A percentile compares a stretch with the other conserved stretches of the same genome.
phyloP scores from a whole-genome alignment of 2,888 invertebrate genomes.

The Andrena fulva region DNA sequence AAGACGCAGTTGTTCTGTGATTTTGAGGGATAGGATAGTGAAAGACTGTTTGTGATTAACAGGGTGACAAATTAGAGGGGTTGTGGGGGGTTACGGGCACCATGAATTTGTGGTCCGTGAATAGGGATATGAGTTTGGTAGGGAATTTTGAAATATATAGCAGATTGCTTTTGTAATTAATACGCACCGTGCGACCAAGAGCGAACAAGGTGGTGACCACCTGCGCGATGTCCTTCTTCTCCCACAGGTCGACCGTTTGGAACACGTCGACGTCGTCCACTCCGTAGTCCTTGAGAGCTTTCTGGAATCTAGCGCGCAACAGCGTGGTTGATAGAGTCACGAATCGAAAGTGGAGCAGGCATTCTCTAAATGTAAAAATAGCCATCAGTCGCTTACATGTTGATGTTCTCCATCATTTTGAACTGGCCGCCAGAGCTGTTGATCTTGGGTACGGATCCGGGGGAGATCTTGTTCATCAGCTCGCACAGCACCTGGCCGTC shows the following conservation, averaged over 20 bases:
- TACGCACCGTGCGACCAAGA: slow-evolving; percentile 91
- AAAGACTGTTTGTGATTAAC: neutral
- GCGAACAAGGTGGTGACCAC: slow-evolving; percentile 94
- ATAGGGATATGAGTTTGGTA: neutral
- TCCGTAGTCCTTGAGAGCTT: slow-evolving; percentile 94
- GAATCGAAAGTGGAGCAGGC: neutral
- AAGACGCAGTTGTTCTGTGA: neutral
- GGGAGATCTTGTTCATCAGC: slow-evolving; percentile 96
- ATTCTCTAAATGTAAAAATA: neutral
- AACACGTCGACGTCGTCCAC: slow-evolving; percentile 96
- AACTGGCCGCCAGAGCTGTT: slow-evolving; percentile 98
- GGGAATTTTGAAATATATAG: no score
- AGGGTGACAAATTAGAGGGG: no score
- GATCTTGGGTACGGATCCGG: slow-evolving; percentile 95
- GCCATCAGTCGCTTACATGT: slow-evolving; percentile 88
- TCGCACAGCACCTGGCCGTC: slow-evolving; percentile 97
- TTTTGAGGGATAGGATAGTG: neutral
- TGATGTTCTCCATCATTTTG: slow-evolving; percentile 99
- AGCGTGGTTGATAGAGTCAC: neutral
- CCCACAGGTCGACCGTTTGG: slow-evolving; percentile 98
- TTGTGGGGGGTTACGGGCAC: no score
- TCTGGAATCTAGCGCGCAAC: slow-evolving; percentile 90
- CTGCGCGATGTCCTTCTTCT: slow-evolving; percentile 95
- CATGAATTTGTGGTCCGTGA: neutral
- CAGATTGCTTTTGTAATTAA: neutral